phyloP scores from a whole-genome alignment of 2,113 vertebrate species.

The Ceyx melanurus region DNA sequence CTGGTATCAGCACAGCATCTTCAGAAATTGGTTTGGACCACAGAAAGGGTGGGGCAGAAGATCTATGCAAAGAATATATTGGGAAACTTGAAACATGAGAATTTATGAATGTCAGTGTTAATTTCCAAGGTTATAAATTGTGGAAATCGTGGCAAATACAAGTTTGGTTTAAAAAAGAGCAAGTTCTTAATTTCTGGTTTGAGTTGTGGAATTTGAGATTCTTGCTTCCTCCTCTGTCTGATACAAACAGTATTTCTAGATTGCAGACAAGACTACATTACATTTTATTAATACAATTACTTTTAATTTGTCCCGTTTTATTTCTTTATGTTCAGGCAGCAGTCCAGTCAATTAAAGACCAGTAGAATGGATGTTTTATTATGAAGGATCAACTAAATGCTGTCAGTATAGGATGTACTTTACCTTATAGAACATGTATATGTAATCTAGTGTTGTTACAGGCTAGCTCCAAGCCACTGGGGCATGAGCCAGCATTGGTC shows the following conservation, averaged over 20 bases:
- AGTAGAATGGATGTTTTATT: too few relatives aligned
- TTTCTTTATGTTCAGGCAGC: too few relatives aligned
- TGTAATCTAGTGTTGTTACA: neutral
- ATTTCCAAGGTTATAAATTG: conserved; percentile 47
- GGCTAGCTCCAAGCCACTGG: neutral
- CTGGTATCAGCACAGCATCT: conserved; percentile 5
- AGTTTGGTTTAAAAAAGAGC: neutral
- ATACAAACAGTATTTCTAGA: too few relatives aligned
- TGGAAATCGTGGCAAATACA: conserved; percentile 4
- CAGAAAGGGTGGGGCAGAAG: neutral
- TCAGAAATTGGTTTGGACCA: conserved; percentile 8
- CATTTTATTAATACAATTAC: too few relatives aligned
- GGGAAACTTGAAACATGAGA: conserved; percentile 18
- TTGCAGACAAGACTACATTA: too few relatives aligned
- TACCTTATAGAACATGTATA: too few relatives aligned
- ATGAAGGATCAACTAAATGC: too few relatives aligned
- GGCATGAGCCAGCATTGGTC: neutral
- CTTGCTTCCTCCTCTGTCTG: too few relatives aligned
- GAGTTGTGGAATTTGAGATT: neutral
- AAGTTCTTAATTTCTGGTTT: conserved; percentile 11
- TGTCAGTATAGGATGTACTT: too few relatives aligned
- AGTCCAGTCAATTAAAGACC: too few relatives aligned
- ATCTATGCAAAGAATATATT: neutral
- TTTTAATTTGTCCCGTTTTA: too few relatives aligned
- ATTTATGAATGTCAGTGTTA: conserved; percentile 33